A percentile compares a stretch with the other conserved stretches of the same genome.
phyloP scores from a whole-genome alignment of 2,888 invertebrate species.

The Noctua janthina region DNA sequence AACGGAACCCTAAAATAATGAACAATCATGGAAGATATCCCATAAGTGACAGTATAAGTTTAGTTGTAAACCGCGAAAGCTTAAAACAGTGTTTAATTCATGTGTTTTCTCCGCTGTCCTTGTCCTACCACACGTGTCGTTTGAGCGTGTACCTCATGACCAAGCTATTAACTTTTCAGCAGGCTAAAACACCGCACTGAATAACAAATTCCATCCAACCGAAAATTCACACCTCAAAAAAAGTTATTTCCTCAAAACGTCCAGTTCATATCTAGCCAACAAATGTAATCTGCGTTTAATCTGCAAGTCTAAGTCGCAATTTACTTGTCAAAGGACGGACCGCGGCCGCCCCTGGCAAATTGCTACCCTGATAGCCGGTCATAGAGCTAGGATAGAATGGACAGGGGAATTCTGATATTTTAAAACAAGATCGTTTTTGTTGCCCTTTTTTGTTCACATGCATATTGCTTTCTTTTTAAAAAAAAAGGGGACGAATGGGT shows the following conservation, averaged over 20 bases:
- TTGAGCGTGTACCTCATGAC: neutral
- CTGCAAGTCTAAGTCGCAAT: slow-evolving; percentile 76
- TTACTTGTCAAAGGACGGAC: slow-evolving; percentile 80
- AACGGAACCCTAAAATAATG: too few relatives aligned
- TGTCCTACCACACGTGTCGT: neutral
- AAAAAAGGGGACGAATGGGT: too few relatives aligned
- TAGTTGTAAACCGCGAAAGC: too few relatives aligned
- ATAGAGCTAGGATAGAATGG: slow-evolving; percentile 40
- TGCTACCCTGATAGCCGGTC: slow-evolving; percentile 69
- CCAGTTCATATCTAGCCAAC: slow-evolving; percentile 61
- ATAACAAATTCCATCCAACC: neutral
- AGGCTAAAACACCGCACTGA: neutral
- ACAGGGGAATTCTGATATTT: slow-evolving; percentile 1
- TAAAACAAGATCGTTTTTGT: neutral
- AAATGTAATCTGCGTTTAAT: slow-evolving; percentile 79
- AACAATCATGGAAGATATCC: too few relatives aligned
- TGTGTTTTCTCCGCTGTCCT: neutral
- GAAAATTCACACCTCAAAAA: slow-evolving; percentile 27
- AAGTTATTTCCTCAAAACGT: slow-evolving; percentile 20
- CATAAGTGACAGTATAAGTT: too few relatives aligned
- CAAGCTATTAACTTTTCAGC: neutral
- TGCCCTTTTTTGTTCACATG: neutral
- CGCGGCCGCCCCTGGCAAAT: slow-evolving; percentile 76
- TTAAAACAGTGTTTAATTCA: too few relatives aligned
- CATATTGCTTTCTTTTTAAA: neutral